A percentile compares a stretch with the other conserved stretches of the same genome.
Conservation (phyloP, 2,888 invertebrate genomes). For the Ophion costatus region DNA sequence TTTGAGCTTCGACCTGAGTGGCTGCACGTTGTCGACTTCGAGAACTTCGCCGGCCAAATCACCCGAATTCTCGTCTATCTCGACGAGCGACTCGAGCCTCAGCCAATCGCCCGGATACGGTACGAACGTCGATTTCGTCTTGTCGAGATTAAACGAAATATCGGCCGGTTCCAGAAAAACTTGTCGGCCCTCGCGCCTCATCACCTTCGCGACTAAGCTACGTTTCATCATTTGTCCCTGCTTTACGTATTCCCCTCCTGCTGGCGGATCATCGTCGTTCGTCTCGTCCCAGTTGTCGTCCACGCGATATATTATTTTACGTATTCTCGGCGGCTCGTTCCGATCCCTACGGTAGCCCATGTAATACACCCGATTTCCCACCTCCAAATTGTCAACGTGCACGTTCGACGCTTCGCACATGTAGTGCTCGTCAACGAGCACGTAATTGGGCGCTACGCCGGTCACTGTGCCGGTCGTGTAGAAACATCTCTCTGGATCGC, state of each 20-base stretch:
- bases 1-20: conserved; percentile 86
- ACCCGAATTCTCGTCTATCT: conserved; percentile 86
- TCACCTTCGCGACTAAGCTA: conserved; percentile 83
- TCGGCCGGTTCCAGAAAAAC: conserved; percentile 85
- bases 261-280: conserved; percentile 75
- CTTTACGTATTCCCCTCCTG: conserved; percentile 81
- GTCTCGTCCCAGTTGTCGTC: conserved; percentile 78
- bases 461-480: conserved; percentile 86
- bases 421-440: conserved; percentile 87
- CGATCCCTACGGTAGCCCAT: conserved; percentile 84
- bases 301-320: conserved; percentile 86
- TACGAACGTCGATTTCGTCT: conserved; percentile 87
- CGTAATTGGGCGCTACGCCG: conserved; percentile 83
- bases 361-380: conserved; percentile 86
- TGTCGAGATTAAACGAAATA: conserved; percentile 87
- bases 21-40: conserved; percentile 86
- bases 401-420: conserved; percentile 84
- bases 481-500: conserved; percentile 70
- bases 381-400: conserved; percentile 81
- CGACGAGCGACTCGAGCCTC: conserved; percentile 87
- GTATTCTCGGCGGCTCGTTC: conserved; percentile 84
- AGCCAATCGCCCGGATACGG: conserved; percentile 90
- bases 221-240: conserved; percentile 72
- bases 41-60: conserved; percentile 86
- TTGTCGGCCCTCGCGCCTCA: conserved; percentile 80